A percentile compares a stretch with the other conserved stretches of the same genome.
These are phyloP conservation scores for Copidosoma aretas DNA, from an alignment of 2,888 invertebrate species.

Conservation along the genomic window DNA sequence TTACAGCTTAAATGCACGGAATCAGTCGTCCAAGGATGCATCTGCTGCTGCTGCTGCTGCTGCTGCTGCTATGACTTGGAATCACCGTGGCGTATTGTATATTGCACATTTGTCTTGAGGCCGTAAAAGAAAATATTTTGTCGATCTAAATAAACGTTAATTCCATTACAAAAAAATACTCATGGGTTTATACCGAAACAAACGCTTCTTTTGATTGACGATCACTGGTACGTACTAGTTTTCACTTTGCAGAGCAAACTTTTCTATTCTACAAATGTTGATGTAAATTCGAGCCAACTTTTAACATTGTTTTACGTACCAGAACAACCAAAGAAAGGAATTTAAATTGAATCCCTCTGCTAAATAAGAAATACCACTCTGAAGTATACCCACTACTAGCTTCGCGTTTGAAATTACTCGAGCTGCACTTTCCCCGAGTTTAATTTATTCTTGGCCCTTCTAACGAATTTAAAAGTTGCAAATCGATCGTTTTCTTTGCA, in stretches of 20 bases:
- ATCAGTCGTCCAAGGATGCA: too few species aligned
- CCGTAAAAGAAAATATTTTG: too few species aligned
- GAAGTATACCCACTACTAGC: neutral
- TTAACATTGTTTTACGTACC: neutral
- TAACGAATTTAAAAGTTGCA: constrained; percentile 4
- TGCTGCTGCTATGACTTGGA: too few species aligned
- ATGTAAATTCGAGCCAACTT: neutral
- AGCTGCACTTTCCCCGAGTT: neutral
- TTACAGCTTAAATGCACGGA: too few species aligned
- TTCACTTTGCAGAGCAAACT: neutral
- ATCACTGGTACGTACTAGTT: neutral
- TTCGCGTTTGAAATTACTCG: neutral
- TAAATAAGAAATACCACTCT: neutral
- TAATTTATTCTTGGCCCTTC: neutral
- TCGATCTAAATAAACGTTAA: too few species aligned
- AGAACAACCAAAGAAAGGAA: neutral
- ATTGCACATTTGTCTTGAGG: too few species aligned
- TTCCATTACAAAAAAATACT: too few species aligned
- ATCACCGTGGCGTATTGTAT: too few species aligned
- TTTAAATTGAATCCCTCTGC: neutral
- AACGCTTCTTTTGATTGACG: neutral
- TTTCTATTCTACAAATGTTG: neutral
- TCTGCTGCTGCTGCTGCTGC: too few species aligned
- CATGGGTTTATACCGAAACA: neutral
- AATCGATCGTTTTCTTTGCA: neutral